These are phyloP conservation scores for Drosophila meridionalis DNA, from an alignment of 2,888 invertebrate genomes.

Conservation along the genomic window DNA sequence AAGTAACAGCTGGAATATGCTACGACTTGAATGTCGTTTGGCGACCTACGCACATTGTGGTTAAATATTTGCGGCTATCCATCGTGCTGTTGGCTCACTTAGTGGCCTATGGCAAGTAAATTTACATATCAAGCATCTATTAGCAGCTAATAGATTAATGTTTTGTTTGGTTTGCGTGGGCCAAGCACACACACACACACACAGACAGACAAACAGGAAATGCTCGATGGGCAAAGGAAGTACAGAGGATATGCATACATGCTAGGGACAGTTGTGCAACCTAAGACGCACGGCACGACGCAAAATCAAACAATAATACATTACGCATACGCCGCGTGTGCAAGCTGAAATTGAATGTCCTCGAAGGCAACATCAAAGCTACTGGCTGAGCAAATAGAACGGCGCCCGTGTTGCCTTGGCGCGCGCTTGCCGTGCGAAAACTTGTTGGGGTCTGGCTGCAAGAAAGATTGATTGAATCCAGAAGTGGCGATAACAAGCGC, in stretches of 20 bases:
- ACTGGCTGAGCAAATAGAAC: conserved; percentile 23
- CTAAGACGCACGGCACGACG: conserved; percentile 16
- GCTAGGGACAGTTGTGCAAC: conserved; percentile 8
- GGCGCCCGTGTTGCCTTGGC: conserved; percentile 43
- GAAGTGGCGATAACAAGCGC: conserved; percentile 79
- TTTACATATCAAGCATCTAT: conserved; percentile 74
- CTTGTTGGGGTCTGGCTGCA: conserved; percentile 47
- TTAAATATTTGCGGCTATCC: conserved; percentile 65
- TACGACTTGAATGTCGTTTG: conserved; percentile 3
- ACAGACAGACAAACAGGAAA: conserved; percentile 7
- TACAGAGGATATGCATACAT: background rate
- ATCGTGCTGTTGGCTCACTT: conserved; percentile 45
- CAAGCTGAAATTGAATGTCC: conserved; percentile 6
- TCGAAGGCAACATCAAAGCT: conserved; percentile 14
- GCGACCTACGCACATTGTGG: conserved; percentile 38
- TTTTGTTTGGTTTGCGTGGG: conserved; percentile 49
- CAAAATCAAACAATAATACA: conserved; percentile 56
- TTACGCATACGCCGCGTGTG: conserved; percentile 57
- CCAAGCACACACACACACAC: background rate
- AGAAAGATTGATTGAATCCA: conserved; percentile 78
- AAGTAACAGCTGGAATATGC: conserved; percentile 27
- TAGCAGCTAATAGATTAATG: conserved; percentile 79
- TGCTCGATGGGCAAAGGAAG: background rate
- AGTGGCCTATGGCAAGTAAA: conserved; percentile 57
- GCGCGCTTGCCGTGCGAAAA: conserved; percentile 44